Base-by-base conservation (phyloP, 2,888 invertebrate species). In the Nomada hirtipes region DNA sequence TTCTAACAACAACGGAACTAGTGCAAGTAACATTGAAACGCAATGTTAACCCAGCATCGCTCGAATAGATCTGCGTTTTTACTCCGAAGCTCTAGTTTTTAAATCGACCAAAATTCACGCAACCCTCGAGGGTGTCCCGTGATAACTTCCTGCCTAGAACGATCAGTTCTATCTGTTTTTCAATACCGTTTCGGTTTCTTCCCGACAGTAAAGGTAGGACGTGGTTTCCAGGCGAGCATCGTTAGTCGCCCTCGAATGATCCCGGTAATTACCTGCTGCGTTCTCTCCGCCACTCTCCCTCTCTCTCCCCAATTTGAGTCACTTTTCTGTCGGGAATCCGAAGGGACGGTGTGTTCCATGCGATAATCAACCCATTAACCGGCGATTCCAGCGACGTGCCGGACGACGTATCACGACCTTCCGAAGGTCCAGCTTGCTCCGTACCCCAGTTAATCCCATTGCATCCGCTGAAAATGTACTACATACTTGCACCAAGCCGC, bases 301-400 rank as follows among this genome's bases (percentile, higher is more conserved):
- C 85, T 81, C 36, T 36, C 29, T 29, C 36, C 7, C 29, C 36
- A 9, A 36, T 36, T 77, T 86, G 83, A 82, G 86, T 83, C 84
- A 85, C 86, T 91, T 91, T 90, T 88, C 88, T 88, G 84, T 79
- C 85, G 84, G 20, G 87, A 86, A 88, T 90, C 90, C 88, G 88
- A 86, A 83, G 86, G 87, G 85, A 89, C 83, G 84, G 83, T 83
- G 87, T 82, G n/a, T 59, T 65, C 85, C 82, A 79, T 59, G 74
- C 59, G 70, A 92, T 91, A 91, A 93, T 92, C 91, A 91, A 86
- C 89, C 92, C 91, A 92, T 93, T 92, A 92, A 90, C 89, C 90
- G 88, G 82, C 90, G 88, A 92, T 91, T 91, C 89, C 90, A 91
- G 88, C 90, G 87, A 91, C 90, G 90, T 82, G 47, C 59, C 23